Conservation (phyloP, 1,140 invertebrate genomes). For the Nasonia giraulti region DNA sequence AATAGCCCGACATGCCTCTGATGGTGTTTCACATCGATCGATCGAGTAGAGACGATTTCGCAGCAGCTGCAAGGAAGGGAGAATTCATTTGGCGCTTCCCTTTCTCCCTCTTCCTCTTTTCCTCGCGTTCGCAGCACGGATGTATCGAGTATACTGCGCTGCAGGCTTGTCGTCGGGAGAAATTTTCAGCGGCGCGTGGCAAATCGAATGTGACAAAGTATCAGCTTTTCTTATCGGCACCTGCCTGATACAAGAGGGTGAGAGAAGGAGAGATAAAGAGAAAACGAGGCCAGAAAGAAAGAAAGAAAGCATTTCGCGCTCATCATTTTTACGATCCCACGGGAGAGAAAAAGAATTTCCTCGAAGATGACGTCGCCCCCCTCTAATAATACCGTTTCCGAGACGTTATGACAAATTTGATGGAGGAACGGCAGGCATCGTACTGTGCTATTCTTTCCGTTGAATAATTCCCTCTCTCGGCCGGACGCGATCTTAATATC, state of each 20-base stretch:
- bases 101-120: constrained; percentile 9
- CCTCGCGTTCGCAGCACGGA: not conserved
- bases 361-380: not conserved
- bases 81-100: constrained; percentile 23
- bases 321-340: not conserved
- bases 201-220: constrained; percentile 35
- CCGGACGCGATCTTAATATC: not conserved
- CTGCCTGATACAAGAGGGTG: not conserved
- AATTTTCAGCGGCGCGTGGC: constrained; percentile 13
- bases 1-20: not conserved
- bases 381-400: too few relatives aligned
- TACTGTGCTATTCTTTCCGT: too few relatives aligned
- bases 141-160: too few relatives aligned
- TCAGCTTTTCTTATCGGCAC: not conserved
- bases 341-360: not conserved
- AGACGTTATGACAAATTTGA: constrained; percentile 17
- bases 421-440: not conserved
- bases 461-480: not conserved
- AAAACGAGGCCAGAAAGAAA: not conserved
- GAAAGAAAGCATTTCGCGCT: not conserved
- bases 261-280: not conserved
- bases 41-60: not conserved
- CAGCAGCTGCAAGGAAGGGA: constrained; percentile 15
- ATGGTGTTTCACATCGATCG: not conserved
- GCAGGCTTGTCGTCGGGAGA: not conserved